phyloP scores from a whole-genome alignment of 1,140 invertebrate genomes.

The roundworm (Caenorhabditis elegans) region DNA sequence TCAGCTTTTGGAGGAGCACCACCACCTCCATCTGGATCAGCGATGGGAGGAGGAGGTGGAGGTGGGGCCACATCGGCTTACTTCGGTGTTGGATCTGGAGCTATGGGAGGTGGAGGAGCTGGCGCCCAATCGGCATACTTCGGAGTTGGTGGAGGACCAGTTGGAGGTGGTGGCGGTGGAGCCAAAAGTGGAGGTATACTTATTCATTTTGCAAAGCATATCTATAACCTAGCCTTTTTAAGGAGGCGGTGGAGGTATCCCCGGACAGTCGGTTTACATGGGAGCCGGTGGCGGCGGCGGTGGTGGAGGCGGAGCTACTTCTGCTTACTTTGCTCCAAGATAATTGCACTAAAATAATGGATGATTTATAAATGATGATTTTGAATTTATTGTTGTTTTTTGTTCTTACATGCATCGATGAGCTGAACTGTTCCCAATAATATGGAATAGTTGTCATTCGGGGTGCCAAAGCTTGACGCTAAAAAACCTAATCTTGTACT shows the following conservation, averaged over 20 bases:
- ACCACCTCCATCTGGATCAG: not conserved
- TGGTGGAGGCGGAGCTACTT: not conserved
- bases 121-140: conserved; percentile 3
- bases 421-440: too few relatives aligned
- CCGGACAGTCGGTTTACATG: conserved; percentile 23
- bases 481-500: too few relatives aligned
- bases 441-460: too few relatives aligned
- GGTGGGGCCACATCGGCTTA: conserved; percentile 25
- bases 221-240: too few relatives aligned
- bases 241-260: conserved; percentile 2
- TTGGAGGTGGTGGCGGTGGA: conserved; percentile 20
- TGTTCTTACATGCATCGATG: too few relatives aligned
- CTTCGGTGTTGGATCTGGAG: conserved; percentile 2
- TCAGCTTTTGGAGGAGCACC: not conserved
- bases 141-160: not conserved
- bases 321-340: conserved; percentile 31
- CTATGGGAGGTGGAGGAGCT: not conserved
- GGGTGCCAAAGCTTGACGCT: too few relatives aligned
- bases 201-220: too few relatives aligned
- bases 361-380: too few relatives aligned
- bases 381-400: too few relatives aligned
- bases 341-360: too few relatives aligned
- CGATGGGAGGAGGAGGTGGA: not conserved
- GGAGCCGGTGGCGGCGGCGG: conserved; percentile 32
- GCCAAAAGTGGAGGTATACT: not conserved